Conservation (phyloP, 2,797 vertebrate species). For the Cyclopterus lumpus region DNA sequence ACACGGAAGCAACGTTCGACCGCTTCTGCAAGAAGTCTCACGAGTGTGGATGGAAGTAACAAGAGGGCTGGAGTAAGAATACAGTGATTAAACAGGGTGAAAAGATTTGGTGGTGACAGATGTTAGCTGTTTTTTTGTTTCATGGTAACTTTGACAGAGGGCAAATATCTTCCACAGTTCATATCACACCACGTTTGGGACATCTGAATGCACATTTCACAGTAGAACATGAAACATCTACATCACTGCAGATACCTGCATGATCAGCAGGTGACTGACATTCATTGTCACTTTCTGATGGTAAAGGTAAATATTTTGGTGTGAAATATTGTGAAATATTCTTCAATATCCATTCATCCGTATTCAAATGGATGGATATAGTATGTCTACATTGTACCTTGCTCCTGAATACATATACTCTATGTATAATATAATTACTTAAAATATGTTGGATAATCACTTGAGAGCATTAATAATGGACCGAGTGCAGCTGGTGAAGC, state of each 20-base stretch:
- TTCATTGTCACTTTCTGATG: not conserved
- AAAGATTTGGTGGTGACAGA: not conserved
- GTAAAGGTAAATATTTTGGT: conserved; percentile 22
- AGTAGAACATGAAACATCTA: not conserved
- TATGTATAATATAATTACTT: not conserved
- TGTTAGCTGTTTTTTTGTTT: not conserved
- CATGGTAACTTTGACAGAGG: not conserved
- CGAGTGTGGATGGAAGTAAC: not conserved
- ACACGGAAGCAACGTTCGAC: not conserved
- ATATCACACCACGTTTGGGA: not conserved
- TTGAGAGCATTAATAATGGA: conserved; percentile 52
- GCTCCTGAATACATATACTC: not conserved
- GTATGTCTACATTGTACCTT: not conserved
- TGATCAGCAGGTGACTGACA: not conserved
- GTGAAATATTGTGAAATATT: conserved; percentile 5
- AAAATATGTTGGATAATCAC: not conserved
- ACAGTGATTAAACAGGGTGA: not conserved
- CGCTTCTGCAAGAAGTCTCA: not conserved
- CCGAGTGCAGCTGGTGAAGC: conserved; percentile 45
- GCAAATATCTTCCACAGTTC: conserved; percentile 18
- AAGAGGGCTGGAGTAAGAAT: not conserved
- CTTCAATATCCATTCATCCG: not conserved
- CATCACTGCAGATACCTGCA: not conserved
- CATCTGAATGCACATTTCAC: conserved; percentile 14
- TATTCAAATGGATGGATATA: not conserved